Evolutionary conservation across 2,888 invertebrate species (phyloP), one percentile per base, ranked within the genome.

Genomic region (Acronicta psi): DNA sequence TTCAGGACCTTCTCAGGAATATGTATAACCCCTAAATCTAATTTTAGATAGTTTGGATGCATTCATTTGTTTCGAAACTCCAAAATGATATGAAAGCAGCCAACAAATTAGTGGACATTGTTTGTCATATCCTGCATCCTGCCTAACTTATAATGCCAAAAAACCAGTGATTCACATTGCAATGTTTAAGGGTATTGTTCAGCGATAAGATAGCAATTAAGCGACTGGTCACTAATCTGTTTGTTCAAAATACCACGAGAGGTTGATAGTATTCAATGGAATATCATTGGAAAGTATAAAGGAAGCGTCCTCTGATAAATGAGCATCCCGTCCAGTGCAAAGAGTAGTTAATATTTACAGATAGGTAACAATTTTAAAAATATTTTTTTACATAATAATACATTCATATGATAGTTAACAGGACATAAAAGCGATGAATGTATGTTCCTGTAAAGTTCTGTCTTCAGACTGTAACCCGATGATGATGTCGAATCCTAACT

Each of bases 301-400:
- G 67, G 67, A 68, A 68, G 83, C 80, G 87, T 89, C 88, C 88
- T 86, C 73, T 85, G 91, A 92, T 93, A 91, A 83, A 67, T 62
- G 73, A 61, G 79, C 88, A 88, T 92, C 89, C 91, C 87, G 88
- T 90, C 73, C 60, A 57, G 43, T 43, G n/a, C 88, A 88, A 79
- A 86, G 90, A 89, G 43, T 76, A 84, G 13, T 34, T 54, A 53
- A 43, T 67, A 42, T 18, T 34, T 3, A 57, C 41, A 67, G 64
- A 68, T 6, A 1, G 7, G 36, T n/a, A 23, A 9, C 9, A 1
- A 8, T 25, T 23, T 49, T 1, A 40, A 14, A 52, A 25, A 25
- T 10, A 25, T 1, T 23, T 23, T 8, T 11, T 11, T 11, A 29
- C 11, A 29, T 29, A 11, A 11, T 1, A 7, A 23, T 7, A 7